Evolutionary conservation across 2,797 vertebrate species (phyloP).

Genomic region (Basileuterus tristriatus): DNA sequence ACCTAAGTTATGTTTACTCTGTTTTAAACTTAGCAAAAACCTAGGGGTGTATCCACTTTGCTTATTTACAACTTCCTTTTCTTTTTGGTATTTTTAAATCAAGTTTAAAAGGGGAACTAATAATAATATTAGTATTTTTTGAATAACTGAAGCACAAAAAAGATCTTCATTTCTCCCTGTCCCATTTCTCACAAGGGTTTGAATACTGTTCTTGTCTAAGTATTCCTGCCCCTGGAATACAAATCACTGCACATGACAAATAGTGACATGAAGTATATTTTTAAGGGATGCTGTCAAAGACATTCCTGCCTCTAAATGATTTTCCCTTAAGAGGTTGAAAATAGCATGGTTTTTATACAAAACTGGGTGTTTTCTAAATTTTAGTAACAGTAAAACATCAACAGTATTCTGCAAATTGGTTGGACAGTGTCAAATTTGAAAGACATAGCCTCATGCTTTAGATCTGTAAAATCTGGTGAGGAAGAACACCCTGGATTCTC

Average conservation of each 20-base stretch:
- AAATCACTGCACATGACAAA: constrained; percentile 2
- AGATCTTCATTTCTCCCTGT: not conserved
- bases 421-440: not conserved
- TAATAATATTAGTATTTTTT: not conserved
- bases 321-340: constrained; percentile 33
- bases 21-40: not conserved
- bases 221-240: not conserved
- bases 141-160: not conserved
- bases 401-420: not conserved
- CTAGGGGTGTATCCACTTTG: not conserved
- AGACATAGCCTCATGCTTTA: rapidly evolving
- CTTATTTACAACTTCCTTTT: not conserved
- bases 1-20: not conserved
- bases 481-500: not conserved
- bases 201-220: not conserved
- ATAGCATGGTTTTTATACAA: not conserved
- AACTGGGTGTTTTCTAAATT: not conserved
- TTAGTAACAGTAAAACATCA: not conserved
- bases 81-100: not conserved
- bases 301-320: constrained; percentile 1
- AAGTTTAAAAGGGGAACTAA: not conserved
- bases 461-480: not conserved
- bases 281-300: constrained; percentile 23
- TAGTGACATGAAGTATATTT: not conserved
- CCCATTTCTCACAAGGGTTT: not conserved